These are phyloP conservation scores for Macropodus opercularis DNA, from an alignment of 2,797 vertebrate genomes.

Conservation along the genomic window DNA sequence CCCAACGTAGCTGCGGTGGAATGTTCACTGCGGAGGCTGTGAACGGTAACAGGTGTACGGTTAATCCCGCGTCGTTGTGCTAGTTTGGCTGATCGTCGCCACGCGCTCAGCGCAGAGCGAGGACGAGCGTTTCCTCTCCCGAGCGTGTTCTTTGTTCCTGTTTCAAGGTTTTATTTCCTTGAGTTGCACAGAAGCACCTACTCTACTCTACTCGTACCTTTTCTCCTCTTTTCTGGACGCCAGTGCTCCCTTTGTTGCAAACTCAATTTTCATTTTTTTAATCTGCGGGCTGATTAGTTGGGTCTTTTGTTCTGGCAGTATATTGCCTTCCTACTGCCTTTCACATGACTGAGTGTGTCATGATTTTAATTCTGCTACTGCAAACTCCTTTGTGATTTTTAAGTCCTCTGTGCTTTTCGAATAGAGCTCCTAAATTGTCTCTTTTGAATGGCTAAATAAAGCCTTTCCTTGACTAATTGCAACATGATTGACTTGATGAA, in stretches of 20 bases:
- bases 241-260: constrained; percentile 57
- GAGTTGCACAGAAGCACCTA: constrained; percentile 31
- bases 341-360: constrained; percentile 61
- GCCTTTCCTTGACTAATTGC: constrained; percentile 64
- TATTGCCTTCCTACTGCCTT: constrained; percentile 54
- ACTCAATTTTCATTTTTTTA: constrained; percentile 51
- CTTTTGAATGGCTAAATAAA: constrained; percentile 52
- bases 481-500: constrained; percentile 69
- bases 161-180: constrained; percentile 39
- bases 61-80: constrained; percentile 40
- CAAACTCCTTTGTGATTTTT: constrained; percentile 66
- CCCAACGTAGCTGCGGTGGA: constrained; percentile 8
- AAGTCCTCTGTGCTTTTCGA: constrained; percentile 66
- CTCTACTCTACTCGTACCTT: constrained; percentile 21
- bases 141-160: constrained; percentile 8
- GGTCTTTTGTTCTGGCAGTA: constrained; percentile 64
- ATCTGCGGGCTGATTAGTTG: constrained; percentile 63
- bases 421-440: constrained; percentile 53
- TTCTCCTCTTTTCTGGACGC: constrained; percentile 34
- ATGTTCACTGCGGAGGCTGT: constrained; percentile 11
- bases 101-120: neutral
- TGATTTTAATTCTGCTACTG: constrained; percentile 63
- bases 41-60: constrained; percentile 39
- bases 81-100: constrained; percentile 30
- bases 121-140: constrained; percentile 13